Evolutionary conservation across 2,113 vertebrate genomes (phyloP), one percentile per base, ranked within the genome.

Genomic region (Nothobranchius furzeri): DNA sequence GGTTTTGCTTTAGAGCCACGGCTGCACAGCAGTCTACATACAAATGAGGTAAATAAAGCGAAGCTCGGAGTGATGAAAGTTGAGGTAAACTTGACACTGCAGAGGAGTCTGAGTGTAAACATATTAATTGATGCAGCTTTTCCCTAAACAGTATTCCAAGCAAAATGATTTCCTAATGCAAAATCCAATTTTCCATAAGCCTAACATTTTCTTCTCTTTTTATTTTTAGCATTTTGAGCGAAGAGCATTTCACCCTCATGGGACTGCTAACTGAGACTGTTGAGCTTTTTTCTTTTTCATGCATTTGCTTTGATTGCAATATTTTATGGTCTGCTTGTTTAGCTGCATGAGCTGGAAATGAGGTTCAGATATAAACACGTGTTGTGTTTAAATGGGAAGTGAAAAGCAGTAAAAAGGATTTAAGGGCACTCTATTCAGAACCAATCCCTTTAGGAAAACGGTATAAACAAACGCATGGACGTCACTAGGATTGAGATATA

Each of bases 251-350:
- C 35, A 46, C 35, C 48, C 70, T 59, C 36, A 12, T 59, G 78
- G 55, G 70, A 64, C 37, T 14, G 36, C 49, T 72, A 75, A 76
- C 35, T 3, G 66, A 40, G n/a, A 46, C 54, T 59, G 24, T 17
- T 69, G 47, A 11, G 20, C 63, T 45, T 47, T 40, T 14, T 58
- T 72, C 59, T 68, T 55, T 50, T 36, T 30, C 30, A 9, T 17
- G 35, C 58, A 51, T 68, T 66, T 60, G 42, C 47, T 68, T 73
- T 68, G 30, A 67, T 64, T 64, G 59, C 51, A 37, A 17, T 20
- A 68, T 71, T 73, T 74, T 37, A 73, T 61, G 72, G 58, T 68
- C 51, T 59, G 55, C 57, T 53, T 61, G 69, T 64, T 63, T 57
- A 53, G 54, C 58, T 70, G 57, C 20, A 43, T 24, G 43, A 53